These are phyloP conservation scores for Drosophila arawakana DNA, from an alignment of 1,140 invertebrate genomes.

Conservation along the genomic window DNA sequence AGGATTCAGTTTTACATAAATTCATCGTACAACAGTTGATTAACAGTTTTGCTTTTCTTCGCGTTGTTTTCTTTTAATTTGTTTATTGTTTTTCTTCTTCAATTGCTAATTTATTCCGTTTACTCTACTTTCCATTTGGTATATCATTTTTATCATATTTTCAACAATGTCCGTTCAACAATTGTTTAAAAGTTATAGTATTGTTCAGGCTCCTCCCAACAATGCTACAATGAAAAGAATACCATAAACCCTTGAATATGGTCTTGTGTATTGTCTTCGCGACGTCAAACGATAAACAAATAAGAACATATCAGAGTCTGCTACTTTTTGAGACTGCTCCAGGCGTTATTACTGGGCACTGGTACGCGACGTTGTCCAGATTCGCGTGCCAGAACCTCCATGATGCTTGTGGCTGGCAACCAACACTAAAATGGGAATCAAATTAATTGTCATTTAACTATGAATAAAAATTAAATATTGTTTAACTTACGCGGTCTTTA, in stretches of 20 bases:
- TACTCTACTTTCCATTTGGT: constrained; percentile 27
- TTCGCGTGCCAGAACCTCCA: constrained; percentile 91
- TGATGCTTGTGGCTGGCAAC: constrained; percentile 93
- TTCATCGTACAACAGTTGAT: constrained; percentile 71
- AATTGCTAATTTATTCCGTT: constrained; percentile 2
- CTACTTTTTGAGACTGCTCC: constrained; percentile 78
- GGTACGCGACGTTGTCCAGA: constrained; percentile 91
- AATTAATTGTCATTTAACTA: neutral
- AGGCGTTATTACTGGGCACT: constrained; percentile 87
- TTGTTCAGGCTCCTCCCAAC: constrained; percentile 26
- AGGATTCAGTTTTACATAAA: constrained; percentile 60
- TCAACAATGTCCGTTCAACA: constrained; percentile 20
- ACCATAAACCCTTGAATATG: constrained; percentile 27
- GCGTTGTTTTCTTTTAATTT: neutral
- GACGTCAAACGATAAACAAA: constrained; percentile 31
- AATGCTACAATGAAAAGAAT: constrained; percentile 37
- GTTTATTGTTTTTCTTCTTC: constrained; percentile 21
- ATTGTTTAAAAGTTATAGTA: constrained; percentile 27
- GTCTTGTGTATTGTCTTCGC: constrained; percentile 56
- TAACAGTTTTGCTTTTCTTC: constrained; percentile 58
- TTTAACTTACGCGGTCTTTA: constrained; percentile 88
- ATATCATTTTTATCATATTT: constrained; percentile 19
- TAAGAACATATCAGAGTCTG: constrained; percentile 16
- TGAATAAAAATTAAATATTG: neutral
- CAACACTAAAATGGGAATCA: constrained; percentile 87